Evolutionary conservation across 2,888 invertebrate genomes (phyloP), one percentile per base, ranked within the genome.

Genomic region (Epirrhoe tristata): DNA sequence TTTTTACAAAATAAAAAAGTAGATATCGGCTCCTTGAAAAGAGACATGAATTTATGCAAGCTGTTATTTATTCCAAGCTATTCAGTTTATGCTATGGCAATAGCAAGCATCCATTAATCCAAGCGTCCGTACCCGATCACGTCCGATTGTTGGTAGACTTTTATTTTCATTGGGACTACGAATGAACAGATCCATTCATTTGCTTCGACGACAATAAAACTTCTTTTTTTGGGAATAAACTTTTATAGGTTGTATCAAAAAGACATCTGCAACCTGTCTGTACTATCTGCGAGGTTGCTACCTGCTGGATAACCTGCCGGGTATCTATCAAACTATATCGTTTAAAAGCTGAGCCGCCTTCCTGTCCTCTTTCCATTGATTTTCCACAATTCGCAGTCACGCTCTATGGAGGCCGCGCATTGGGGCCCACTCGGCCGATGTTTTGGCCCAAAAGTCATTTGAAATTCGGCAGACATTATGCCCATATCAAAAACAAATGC

Each of bases 51-150:
- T 3, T 43, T 43, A 43, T 24, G 4, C 12, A 43, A 43, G 39
- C 39, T 12, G 52, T 14, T 17, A 16, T 39, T 14, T 17, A 16
- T 39, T 16, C 8, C 24, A 3, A 53, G 53, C 53, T 46, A n/a
- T 54, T 32, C 48, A 17, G 0, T 8, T 24, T 56, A 10, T 16
- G 46, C 62, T 63, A 52, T 56, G 56, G 3, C 36, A 62, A 34
- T 24, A 55, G 46, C 14, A 31, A 43, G 52, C 5, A 77, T 74
- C 81, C 81, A 83, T 83, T 84, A 83, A 82, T 81, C 77, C 75
- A 72, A 78, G 80, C 75, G 79, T 78, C 77, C 59, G 72, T 71
- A 74, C 76, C 77, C 60, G 61, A 81, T 81, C 82, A 79, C 78
- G 77, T 78, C 72, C 73, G 73, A 76, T 74, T 73, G 73, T 72